A percentile compares a stretch with the other conserved stretches of the same genome.
Evolutionary conservation across 2,113 vertebrate genomes (phyloP).

Genomic region (Regulus satrapa): DNA sequence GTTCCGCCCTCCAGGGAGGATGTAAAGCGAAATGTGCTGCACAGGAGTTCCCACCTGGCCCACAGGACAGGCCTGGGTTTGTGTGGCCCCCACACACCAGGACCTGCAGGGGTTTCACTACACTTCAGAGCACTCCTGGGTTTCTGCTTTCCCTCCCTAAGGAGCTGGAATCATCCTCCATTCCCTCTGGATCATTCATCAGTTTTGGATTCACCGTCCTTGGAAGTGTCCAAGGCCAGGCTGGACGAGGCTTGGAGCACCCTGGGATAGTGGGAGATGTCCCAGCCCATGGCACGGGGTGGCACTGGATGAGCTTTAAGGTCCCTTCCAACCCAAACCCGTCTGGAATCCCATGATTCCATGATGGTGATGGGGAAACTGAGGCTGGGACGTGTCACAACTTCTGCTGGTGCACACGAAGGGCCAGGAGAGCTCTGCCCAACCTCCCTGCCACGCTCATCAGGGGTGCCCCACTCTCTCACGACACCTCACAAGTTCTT

Average conservation of each 20-base stretch:
- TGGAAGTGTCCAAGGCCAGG: too few relatives aligned
- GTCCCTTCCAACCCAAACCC: background rate
- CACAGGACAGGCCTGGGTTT: background rate
- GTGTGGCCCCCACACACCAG: accelerated
- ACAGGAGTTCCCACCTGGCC: background rate
- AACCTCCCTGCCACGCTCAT: accelerated
- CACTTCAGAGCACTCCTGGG: background rate
- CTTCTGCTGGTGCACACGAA: accelerated
- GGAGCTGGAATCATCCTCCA: background rate
- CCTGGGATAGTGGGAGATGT: accelerated
- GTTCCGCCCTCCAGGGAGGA: background rate
- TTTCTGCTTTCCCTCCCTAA: background rate
- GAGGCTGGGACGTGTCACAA: background rate
- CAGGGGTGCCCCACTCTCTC: background rate
- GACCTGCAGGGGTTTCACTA: background rate
- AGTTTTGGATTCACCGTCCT: background rate
- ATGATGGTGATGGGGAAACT: background rate
- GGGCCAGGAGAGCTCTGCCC: background rate
- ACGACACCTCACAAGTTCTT: background rate
- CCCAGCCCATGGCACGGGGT: background rate
- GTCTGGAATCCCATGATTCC: background rate
- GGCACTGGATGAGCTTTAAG: background rate
- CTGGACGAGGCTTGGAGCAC: accelerated
- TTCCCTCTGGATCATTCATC: background rate
- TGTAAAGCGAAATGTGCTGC: accelerated